phyloP scores from a whole-genome alignment of 2,797 vertebrate species.

The Schizopygopsis malacanthus region DNA sequence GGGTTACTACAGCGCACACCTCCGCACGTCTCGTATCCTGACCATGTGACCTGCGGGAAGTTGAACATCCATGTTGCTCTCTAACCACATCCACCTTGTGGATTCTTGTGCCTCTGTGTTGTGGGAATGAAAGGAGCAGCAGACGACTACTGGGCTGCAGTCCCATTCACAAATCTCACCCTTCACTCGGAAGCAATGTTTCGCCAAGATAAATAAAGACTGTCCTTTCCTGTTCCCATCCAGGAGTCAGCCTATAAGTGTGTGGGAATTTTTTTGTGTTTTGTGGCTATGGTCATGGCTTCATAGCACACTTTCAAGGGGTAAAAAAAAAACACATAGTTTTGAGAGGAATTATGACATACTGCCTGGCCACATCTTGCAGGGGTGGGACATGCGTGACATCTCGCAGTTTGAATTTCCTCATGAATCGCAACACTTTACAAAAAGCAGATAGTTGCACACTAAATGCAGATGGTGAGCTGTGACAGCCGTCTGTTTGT shows the following conservation, averaged over 20 bases:
- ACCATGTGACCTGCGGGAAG: conserved; percentile 70
- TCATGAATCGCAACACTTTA: not conserved
- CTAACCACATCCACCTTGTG: conserved; percentile 70
- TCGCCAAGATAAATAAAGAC: conserved; percentile 69
- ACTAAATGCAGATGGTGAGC: conserved; percentile 3
- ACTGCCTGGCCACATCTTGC: conserved; percentile 37
- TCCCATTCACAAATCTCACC: conserved; percentile 76
- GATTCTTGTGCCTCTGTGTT: conserved; percentile 64
- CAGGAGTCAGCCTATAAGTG: conserved; percentile 32
- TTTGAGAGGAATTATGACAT: conserved; percentile 49
- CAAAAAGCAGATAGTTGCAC: not conserved
- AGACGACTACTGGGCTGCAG: conserved; percentile 67
- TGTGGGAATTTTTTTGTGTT: conserved; percentile 36
- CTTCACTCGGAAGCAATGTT: conserved; percentile 71
- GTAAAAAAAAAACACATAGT: conserved; percentile 36
- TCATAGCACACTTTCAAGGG: conserved; percentile 42
- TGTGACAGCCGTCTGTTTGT: not conserved
- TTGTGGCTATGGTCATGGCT: conserved; percentile 40
- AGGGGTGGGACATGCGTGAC: conserved; percentile 8
- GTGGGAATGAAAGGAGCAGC: conserved; percentile 72
- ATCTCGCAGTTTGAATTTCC: conserved; percentile 16
- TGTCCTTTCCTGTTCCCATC: conserved; percentile 63
- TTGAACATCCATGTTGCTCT: conserved; percentile 67
- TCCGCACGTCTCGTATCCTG: conserved; percentile 46
- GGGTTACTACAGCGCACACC: conserved; percentile 29